A percentile compares a stretch with the other conserved stretches of the same genome.
Conservation (phyloP, 2,113 vertebrate genomes). For the Phalacrocorax aristotelis region DNA sequence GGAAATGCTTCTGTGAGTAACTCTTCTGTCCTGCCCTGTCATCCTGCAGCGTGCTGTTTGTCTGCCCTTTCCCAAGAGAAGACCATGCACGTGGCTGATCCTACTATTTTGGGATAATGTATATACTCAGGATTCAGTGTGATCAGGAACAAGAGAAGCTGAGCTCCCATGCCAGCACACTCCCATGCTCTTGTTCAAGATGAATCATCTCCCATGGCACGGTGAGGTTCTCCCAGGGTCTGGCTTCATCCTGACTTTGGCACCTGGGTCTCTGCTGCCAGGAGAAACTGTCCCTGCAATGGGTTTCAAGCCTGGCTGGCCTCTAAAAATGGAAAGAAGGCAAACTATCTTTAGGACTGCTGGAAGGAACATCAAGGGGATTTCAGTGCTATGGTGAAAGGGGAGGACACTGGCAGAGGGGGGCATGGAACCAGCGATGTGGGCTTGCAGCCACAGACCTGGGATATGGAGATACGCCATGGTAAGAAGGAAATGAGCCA, state of each 20-base stretch:
- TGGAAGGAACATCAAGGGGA: not conserved
- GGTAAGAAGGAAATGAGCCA: not conserved
- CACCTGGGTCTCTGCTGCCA: not conserved
- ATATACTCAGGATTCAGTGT: not conserved
- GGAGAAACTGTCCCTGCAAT: not conserved
- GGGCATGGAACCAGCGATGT: not conserved
- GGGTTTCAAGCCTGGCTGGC: not conserved
- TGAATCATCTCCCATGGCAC: not conserved
- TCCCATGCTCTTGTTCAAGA: fast-evolving
- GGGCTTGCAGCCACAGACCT: not conserved
- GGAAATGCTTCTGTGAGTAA: slow-evolving; percentile 52
- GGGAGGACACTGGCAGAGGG: not conserved
- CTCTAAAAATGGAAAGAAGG: not conserved
- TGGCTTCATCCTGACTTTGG: not conserved
- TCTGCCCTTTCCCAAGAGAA: slow-evolving; percentile 53
- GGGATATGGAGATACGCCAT: not conserved
- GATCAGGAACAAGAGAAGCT: not conserved
- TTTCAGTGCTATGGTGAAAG: not conserved
- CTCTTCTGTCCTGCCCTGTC: slow-evolving; percentile 21
- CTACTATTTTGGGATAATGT: not conserved
- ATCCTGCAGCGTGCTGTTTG: not conserved
- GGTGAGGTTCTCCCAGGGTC: not conserved
- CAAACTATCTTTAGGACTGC: not conserved
- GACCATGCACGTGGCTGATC: not conserved
- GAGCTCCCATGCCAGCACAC: not conserved